These are phyloP conservation scores for Nemapogon koenigi DNA, from an alignment of 2,888 invertebrate species.

Conservation along the genomic window DNA sequence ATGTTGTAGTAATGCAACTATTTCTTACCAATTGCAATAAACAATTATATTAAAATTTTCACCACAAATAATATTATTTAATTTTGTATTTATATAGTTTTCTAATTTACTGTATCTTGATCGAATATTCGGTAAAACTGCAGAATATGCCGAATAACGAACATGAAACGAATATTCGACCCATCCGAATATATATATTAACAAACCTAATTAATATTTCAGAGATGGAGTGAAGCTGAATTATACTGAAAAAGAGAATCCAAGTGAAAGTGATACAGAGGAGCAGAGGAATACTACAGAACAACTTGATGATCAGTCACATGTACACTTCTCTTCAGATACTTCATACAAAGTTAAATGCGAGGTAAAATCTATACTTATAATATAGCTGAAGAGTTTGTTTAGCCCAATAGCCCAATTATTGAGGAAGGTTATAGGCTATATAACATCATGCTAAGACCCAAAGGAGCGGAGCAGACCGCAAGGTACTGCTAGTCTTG, in stretches of 20 bases:
- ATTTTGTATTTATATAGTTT: too few relatives aligned
- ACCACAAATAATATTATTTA: too few relatives aligned
- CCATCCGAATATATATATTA: background rate
- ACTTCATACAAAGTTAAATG: constrained; percentile 53
- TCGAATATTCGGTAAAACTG: background rate
- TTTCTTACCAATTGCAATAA: too few relatives aligned
- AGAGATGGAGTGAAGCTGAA: constrained; percentile 46
- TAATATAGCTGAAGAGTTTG: too few relatives aligned
- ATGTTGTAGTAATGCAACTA: too few relatives aligned
- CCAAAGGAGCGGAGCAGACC: too few relatives aligned
- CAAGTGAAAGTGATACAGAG: constrained; percentile 49
- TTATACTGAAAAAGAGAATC: constrained; percentile 38
- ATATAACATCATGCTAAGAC: too few relatives aligned
- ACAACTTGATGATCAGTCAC: constrained; percentile 44
- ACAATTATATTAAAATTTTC: too few relatives aligned
- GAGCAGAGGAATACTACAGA: constrained; percentile 32
- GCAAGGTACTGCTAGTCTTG: too few relatives aligned
- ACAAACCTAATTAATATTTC: constrained; percentile 6
- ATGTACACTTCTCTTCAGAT: constrained; percentile 56
- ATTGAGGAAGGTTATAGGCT: too few relatives aligned
- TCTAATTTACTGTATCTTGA: background rate
- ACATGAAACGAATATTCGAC: background rate
- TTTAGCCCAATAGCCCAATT: too few relatives aligned
- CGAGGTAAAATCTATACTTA: constrained; percentile 44
- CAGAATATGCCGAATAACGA: background rate